A percentile compares a stretch with the other conserved stretches of the same genome.
phyloP scores from a whole-genome alignment of 2,113 vertebrate genomes.

The Arizona elegans region DNA sequence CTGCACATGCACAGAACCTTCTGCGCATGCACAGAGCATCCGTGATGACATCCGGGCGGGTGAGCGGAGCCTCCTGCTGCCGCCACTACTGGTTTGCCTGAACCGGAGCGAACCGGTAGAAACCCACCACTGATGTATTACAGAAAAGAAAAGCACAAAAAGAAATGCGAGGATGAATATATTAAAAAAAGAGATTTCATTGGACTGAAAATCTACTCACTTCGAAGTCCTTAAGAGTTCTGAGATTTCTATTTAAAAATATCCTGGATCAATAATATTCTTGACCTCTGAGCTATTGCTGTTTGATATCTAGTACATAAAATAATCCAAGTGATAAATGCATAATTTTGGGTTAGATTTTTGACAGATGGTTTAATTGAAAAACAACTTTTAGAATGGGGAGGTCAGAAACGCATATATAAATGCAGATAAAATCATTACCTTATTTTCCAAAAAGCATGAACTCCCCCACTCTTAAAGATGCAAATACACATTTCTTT shows the following conservation, averaged over 20 bases:
- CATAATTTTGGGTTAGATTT: background rate
- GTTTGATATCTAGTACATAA: background rate
- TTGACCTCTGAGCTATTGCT: background rate
- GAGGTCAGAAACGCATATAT: background rate
- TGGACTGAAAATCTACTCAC: background rate
- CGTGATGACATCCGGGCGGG: no score
- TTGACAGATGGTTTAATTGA: background rate
- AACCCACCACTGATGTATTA: background rate
- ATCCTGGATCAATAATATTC: background rate
- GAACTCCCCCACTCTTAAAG: background rate
- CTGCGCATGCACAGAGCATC: no score
- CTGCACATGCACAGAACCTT: no score
- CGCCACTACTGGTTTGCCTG: no score
- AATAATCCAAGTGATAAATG: background rate
- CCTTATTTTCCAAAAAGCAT: background rate
- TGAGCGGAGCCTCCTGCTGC: no score
- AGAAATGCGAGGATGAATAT: background rate
- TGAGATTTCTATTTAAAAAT: background rate
- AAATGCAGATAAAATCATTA: background rate
- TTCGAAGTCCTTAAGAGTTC: background rate
- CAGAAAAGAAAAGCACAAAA: background rate
- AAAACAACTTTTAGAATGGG: background rate
- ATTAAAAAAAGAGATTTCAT: background rate
- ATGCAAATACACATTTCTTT: background rate
- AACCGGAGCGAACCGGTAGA: no score